Evolutionary conservation across 2,888 invertebrate genomes (phyloP), one percentile per base, ranked within the genome.

Genomic region (Chesias legatella): DNA sequence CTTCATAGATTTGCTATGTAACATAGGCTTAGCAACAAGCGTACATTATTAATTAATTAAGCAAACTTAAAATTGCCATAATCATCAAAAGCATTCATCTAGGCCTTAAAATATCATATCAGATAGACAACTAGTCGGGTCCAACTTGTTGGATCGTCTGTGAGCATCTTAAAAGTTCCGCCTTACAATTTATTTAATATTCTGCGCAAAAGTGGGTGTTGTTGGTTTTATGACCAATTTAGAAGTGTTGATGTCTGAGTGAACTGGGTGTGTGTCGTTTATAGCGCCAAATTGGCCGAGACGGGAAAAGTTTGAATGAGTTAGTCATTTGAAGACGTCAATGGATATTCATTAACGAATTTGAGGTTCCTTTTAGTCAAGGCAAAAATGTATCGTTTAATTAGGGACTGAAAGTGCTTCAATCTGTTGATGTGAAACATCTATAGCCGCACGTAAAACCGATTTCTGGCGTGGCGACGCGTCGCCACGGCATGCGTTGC

Each of bases 101-200:
- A 21, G 21, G 13, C 17, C 7, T 8, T 1, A 17, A 17, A 13
- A 6, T 9, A 8, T 10, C 11, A 3, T 1, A 2, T 4, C 28
- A 21, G 21, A 17, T 1, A 6, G 7, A 9, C 13, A 3, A 10
- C 17, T 4, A 11, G 2, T 26, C 8, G 23, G 22, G 1, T 36
- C 27, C 21, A 27, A 24, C 10, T 1, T 0, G n/a, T 7, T 38
- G 20, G 17, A 32, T 9, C 0, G 26, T 26, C 1, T 41, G 32
- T 38, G 35, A 9, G 25, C 45, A 46, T 43, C 66, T 69, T 75
- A 68, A 70, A 61, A 57, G 62, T 58, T 67, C 55, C 61, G 26
- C 28, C 10, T 30, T 45, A 41, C 24, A 24, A 48, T 33, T 34
- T 37, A 40, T 7, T 30, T 53, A 60, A 53, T 49, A 54, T 52